Percentiles rank a stretch among this genome's conserved stretches.
phyloP scores from a whole-genome alignment of 2,113 vertebrate genomes.

The Rhizomys pruinosus region DNA sequence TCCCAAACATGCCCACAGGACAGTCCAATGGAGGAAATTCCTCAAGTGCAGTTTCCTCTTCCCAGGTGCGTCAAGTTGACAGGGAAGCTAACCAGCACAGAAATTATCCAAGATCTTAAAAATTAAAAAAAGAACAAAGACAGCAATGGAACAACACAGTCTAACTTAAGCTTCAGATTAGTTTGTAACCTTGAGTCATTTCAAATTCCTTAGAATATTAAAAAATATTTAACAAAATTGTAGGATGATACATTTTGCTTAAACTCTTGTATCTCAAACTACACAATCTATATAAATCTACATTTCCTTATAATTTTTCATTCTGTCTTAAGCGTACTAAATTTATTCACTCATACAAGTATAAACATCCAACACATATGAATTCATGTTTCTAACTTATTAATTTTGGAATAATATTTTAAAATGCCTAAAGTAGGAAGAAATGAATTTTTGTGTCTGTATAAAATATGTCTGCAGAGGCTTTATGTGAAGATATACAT shows the following conservation, averaged over 20 bases:
- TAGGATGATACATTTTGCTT: background rate
- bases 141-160: background rate
- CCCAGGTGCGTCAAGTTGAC: no score
- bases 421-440: background rate
- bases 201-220: background rate
- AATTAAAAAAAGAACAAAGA: background rate
- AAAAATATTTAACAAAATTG: background rate
- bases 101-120: background rate
- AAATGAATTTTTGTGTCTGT: background rate
- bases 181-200: background rate
- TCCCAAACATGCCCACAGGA: no score
- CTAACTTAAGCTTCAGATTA: background rate
- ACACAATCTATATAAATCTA: background rate
- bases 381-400: background rate
- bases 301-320: background rate
- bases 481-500: background rate
- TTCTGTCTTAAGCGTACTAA: background rate
- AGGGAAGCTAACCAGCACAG: no score
- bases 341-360: background rate
- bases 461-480: background rate
- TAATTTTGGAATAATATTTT: background rate
- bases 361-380: background rate
- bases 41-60: no score
- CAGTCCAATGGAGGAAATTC: no score
- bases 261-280: background rate